Conservation (phyloP, 2,113 vertebrate species). For the Glaucomys volans region DNA sequence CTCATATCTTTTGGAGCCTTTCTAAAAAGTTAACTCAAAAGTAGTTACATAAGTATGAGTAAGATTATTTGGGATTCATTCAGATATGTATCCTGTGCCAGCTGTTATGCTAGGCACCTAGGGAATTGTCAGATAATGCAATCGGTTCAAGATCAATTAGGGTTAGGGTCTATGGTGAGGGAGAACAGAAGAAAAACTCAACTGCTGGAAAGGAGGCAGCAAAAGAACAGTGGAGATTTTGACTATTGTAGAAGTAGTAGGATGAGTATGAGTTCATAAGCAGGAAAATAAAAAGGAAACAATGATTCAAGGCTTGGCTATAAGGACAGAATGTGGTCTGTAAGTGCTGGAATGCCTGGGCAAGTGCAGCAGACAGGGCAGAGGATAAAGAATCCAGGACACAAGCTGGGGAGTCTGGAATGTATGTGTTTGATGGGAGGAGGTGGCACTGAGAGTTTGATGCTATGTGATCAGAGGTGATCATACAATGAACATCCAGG, state of each 20-base stretch:
- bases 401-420: background rate
- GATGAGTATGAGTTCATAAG: background rate
- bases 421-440: background rate
- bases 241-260: background rate
- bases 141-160: slow-evolving; percentile 18
- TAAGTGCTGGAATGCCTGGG: background rate
- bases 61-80: background rate
- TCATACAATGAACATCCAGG: background rate
- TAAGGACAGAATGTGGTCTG: background rate
- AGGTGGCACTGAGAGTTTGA: background rate
- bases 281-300: slow-evolving; percentile 7
- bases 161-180: background rate
- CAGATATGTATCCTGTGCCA: background rate
- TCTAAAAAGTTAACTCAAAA: slow-evolving; percentile 42
- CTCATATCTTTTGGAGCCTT: background rate
- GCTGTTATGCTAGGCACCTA: background rate
- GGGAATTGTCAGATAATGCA: background rate
- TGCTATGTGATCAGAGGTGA: background rate
- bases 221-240: background rate
- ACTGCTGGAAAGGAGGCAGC: background rate
- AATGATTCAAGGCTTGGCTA: background rate
- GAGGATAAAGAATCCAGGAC: background rate
- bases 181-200: slow-evolving; percentile 27
- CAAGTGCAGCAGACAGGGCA: background rate
- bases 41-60: background rate